Percentiles rank a stretch among this genome's conserved stretches.
These are phyloP conservation scores for Acanthornis magna DNA, from an alignment of 2,797 vertebrate genomes.

Conservation along the genomic window DNA sequence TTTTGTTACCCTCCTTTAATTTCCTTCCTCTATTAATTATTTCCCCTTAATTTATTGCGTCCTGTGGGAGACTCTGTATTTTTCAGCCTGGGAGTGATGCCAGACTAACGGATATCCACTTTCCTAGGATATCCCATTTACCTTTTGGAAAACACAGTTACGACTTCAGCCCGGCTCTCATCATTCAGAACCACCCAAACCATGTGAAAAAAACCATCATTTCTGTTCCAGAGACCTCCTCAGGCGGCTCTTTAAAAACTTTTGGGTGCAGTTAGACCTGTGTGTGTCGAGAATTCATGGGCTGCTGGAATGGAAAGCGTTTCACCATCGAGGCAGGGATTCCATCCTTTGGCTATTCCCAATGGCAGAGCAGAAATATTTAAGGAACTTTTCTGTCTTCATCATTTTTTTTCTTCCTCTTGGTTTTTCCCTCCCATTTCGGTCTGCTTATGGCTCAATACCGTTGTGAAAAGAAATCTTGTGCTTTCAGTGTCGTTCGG, in stretches of 20 bases:
- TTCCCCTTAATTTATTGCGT: slow-evolving; percentile 47
- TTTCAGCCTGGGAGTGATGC: slow-evolving; percentile 32
- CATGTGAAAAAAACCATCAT: background rate
- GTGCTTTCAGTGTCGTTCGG: background rate
- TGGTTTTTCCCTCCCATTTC: background rate
- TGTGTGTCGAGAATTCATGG: background rate
- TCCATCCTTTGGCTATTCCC: background rate
- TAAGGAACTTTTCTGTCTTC: slow-evolving; percentile 6
- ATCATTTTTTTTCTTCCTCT: background rate
- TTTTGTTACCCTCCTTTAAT: slow-evolving; percentile 44
- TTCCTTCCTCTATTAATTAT: slow-evolving; percentile 65
- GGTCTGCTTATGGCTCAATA: background rate
- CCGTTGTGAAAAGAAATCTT: background rate
- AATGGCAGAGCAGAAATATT: background rate
- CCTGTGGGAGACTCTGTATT: slow-evolving; percentile 38
- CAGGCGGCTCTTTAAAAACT: background rate
- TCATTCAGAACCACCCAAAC: slow-evolving; percentile 26
- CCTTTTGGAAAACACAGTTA: slow-evolving; percentile 27
- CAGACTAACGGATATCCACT: background rate
- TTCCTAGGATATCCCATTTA: slow-evolving; percentile 48
- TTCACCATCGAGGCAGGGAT: background rate
- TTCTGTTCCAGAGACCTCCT: slow-evolving; percentile 13
- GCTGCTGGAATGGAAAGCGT: slow-evolving; percentile 23
- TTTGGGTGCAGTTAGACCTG: slow-evolving; percentile 3
- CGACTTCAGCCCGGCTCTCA: background rate